Conservation (phyloP, 2,113 vertebrate species). For the Chloebia gouldiae region DNA sequence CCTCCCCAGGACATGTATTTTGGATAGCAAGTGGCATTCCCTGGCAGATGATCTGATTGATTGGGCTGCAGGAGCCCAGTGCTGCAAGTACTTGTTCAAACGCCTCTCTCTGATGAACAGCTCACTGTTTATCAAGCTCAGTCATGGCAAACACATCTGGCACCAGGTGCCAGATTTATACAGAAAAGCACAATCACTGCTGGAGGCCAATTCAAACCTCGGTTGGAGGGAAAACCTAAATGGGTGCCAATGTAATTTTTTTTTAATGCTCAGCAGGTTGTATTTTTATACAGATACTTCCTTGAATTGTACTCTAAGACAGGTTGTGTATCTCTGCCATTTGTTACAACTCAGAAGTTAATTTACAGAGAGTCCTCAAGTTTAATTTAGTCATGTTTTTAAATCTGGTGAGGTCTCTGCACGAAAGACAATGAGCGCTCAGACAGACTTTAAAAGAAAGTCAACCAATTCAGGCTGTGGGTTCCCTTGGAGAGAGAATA, state of each 20-base stretch:
- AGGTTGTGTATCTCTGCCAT: background rate
- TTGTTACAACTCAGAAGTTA: background rate
- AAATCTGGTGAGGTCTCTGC: background rate
- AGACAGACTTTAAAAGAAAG: background rate
- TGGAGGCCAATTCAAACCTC: background rate
- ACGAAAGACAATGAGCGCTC: background rate
- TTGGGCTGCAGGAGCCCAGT: background rate
- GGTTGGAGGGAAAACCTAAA: background rate
- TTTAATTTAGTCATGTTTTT: background rate
- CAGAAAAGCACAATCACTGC: background rate
- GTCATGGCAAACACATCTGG: background rate
- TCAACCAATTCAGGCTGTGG: background rate
- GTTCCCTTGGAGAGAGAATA: background rate
- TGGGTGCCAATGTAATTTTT: background rate
- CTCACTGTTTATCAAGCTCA: background rate
- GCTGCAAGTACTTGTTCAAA: background rate
- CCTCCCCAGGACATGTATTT: background rate
- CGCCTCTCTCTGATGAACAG: background rate
- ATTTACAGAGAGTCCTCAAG: background rate
- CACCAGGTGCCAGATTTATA: background rate
- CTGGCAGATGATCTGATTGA: background rate
- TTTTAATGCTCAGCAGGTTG: background rate
- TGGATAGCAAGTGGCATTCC: background rate
- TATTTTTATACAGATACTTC: background rate
- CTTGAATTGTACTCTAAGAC: background rate